Conservation (phyloP, 2,113 vertebrate genomes). For the Sylvilagus bachmani region DNA sequence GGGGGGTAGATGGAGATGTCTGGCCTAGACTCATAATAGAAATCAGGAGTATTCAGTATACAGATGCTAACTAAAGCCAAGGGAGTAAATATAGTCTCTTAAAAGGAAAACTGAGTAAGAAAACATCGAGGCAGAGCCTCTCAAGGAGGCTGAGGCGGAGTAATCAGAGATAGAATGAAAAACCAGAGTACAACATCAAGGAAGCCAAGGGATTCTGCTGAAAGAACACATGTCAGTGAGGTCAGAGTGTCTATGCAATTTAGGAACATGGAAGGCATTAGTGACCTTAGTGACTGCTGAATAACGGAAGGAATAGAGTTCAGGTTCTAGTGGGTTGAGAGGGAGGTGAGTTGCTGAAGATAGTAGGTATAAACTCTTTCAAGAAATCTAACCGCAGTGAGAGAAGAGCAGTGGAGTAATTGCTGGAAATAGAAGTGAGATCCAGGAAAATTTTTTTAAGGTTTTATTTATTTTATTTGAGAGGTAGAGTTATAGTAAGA, state of each 20-base stretch:
- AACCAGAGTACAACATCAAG: not conserved
- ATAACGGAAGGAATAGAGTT: not conserved
- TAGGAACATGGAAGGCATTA: not conserved
- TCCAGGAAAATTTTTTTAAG: not conserved
- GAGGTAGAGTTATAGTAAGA: no score
- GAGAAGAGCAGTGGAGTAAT: not conserved
- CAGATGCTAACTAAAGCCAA: not conserved
- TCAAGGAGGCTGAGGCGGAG: not conserved
- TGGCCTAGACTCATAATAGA: not conserved
- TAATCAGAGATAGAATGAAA: not conserved
- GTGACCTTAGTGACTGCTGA: not conserved
- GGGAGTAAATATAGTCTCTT: not conserved
- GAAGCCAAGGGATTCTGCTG: not conserved
- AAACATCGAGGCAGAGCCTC: not conserved
- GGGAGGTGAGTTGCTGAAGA: conserved; percentile 3
- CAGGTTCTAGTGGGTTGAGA: not conserved
- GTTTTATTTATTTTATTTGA: not conserved
- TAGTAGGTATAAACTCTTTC: not conserved
- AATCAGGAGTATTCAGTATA: not conserved
- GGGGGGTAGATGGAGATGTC: not conserved
- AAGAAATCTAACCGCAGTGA: not conserved
- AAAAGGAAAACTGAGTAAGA: not conserved
- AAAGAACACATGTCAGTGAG: not conserved
- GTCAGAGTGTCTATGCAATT: not conserved
- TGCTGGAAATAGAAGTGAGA: not conserved